Conservation (phyloP, 2,113 vertebrate species). For the Numenius arquata region DNA sequence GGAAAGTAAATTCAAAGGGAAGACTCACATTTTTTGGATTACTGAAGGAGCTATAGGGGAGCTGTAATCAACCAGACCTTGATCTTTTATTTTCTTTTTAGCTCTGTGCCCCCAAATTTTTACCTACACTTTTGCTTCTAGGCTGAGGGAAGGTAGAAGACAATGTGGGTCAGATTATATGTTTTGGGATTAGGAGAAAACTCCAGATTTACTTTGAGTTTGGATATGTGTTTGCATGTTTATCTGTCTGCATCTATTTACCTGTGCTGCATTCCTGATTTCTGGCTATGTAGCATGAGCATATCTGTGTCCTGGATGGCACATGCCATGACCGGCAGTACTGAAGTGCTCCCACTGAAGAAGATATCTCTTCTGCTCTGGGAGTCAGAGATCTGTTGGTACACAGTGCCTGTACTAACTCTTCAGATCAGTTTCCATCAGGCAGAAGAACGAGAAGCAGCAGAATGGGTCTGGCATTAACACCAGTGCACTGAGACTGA, state of each 20-base stretch:
- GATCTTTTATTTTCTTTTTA: neutral
- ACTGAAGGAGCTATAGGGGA: neutral
- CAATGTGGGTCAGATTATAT: neutral
- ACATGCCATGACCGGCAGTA: neutral
- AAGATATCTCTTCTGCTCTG: neutral
- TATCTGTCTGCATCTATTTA: neutral
- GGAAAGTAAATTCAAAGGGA: neutral
- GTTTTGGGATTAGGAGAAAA: neutral
- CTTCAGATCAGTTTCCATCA: neutral
- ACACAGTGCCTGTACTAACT: neutral
- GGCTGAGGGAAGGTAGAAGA: neutral
- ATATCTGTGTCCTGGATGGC: neutral
- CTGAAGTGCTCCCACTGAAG: neutral
- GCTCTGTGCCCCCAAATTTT: neutral
- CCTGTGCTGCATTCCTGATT: neutral
- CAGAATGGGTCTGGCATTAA: neutral
- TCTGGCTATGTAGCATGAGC: neutral
- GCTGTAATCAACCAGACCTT: neutral
- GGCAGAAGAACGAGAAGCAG: neutral
- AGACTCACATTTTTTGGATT: neutral
- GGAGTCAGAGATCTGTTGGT: neutral
- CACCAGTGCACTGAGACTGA: neutral
- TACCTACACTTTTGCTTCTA: neutral
- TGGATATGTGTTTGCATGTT: neutral
- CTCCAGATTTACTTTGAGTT: neutral